These are phyloP conservation scores for Sinonovacula constricta DNA, from an alignment of 1,140 invertebrate species.

Conservation along the genomic window DNA sequence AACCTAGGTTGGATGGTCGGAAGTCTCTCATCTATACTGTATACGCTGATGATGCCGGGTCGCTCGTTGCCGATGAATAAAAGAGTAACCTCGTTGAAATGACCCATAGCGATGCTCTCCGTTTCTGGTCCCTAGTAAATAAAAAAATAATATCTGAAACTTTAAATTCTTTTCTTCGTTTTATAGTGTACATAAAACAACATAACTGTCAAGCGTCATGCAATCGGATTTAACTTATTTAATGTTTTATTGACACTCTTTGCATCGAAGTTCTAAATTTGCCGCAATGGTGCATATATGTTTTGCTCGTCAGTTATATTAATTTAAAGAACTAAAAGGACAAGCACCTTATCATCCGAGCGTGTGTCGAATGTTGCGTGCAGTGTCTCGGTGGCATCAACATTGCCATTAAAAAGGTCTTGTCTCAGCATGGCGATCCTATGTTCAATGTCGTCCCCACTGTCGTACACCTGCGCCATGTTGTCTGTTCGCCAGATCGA, in stretches of 20 bases:
- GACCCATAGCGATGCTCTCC: conserved; percentile 50
- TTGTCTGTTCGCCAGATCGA: conserved; percentile 47
- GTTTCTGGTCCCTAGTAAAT: conserved; percentile 58
- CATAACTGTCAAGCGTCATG: too few relatives aligned
- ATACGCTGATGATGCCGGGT: conserved; percentile 55
- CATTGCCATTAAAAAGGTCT: conserved; percentile 46
- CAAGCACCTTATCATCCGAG: conserved; percentile 54
- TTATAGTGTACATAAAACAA: neutral
- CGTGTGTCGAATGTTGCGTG: conserved; percentile 14
- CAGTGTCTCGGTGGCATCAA: neutral
- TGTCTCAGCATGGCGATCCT: conserved; percentile 6
- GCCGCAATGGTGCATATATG: too few relatives aligned
- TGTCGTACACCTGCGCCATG: conserved; percentile 58
- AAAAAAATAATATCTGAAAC: too few relatives aligned
- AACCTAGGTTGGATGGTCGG: conserved; percentile 28
- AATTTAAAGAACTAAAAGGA: neutral
- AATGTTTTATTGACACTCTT: too few relatives aligned
- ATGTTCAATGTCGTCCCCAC: conserved; percentile 46
- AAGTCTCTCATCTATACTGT: conserved; percentile 48
- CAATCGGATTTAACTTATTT: too few relatives aligned
- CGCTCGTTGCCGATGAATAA: conserved; percentile 60
- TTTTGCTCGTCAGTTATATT: too few relatives aligned
- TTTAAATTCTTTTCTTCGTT: neutral
- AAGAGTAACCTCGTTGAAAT: conserved; percentile 39
- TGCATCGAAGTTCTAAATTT: too few relatives aligned